Evolutionary conservation across 2,113 vertebrate species (phyloP), one percentile per base, ranked within the genome.

Genomic region (Pseudopodoces humilis): DNA sequence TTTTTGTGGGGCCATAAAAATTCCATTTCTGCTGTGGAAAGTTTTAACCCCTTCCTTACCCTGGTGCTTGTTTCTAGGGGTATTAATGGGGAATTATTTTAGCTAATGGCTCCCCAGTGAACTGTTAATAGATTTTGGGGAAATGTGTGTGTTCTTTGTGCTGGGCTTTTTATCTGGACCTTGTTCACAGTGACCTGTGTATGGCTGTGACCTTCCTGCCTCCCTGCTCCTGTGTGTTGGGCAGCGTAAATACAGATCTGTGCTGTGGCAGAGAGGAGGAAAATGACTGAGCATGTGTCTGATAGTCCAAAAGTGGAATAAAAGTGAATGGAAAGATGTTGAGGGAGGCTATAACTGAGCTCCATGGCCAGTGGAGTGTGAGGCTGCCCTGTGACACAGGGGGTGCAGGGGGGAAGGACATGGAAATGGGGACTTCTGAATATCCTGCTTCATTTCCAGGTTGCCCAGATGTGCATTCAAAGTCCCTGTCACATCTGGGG

Each of bases 41-140:
- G 83, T 71, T 91, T 97, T 96, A 95, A 96, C 94, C 75, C 90
- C 10, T 95, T 96, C 90, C 15, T 86, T 72, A n/a, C 72, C 50
- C 49, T 25, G 5, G 33, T 27, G 24, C 74, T 96, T 82, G 68
- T 94, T 95, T 70, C 68, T 41, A 30, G 44, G 82, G 21, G 22
- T 24, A 55, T 65, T 83, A 55, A n/a, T 33, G 44, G 39, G 55
- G 33, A 37, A 30, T 93, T 72, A 47, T 80, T 91, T 67, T 74
- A 71, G 39, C 75, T 5, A 7, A 43, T 53, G 60, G 88, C 56
- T 96, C 69, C 83, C 86, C 2, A 1, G 37, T 67, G 75, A 52
- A 52, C 47, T 39, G 59, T 62, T 59, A 62, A 35, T 77, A 86
- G 52, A 37, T 84, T 52, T 75, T n/a, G 5, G 91, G 85, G 85